Conservation (phyloP, 1,140 invertebrate species). For the Rhopalosiphum maidis region DNA sequence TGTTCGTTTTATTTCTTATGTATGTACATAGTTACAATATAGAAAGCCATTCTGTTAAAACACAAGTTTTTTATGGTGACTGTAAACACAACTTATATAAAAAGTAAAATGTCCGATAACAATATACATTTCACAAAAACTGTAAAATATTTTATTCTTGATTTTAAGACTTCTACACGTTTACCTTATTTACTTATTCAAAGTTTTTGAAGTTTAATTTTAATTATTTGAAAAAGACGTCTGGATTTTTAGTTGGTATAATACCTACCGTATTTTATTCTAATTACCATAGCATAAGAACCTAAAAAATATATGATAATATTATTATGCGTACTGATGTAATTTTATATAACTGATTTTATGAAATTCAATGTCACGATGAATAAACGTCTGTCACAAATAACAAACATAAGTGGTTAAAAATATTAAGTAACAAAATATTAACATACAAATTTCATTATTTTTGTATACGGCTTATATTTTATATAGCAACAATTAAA, state of each 20-base stretch:
- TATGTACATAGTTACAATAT: not conserved
- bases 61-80: not conserved
- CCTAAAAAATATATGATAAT: not conserved
- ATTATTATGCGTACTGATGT: not conserved
- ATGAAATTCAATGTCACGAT: not conserved
- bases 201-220: constrained; percentile 35
- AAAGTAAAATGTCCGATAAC: constrained; percentile 31
- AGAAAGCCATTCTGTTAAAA: not conserved
- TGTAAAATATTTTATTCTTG: not conserved
- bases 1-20: constrained; percentile 6
- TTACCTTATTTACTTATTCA: not conserved
- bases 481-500: not conserved
- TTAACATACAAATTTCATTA: not conserved
- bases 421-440: not conserved
- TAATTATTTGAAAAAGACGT: not conserved
- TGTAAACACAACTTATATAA: constrained; percentile 22
- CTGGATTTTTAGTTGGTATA: not conserved
- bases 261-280: not conserved
- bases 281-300: not conserved
- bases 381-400: not conserved
- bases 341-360: not conserved
- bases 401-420: not conserved
- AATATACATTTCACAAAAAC: constrained; percentile 19
- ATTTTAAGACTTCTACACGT: not conserved
- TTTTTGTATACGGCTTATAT: not conserved